phyloP scores from a whole-genome alignment of 2,797 vertebrate species.

The Pangasius larnaudii region DNA sequence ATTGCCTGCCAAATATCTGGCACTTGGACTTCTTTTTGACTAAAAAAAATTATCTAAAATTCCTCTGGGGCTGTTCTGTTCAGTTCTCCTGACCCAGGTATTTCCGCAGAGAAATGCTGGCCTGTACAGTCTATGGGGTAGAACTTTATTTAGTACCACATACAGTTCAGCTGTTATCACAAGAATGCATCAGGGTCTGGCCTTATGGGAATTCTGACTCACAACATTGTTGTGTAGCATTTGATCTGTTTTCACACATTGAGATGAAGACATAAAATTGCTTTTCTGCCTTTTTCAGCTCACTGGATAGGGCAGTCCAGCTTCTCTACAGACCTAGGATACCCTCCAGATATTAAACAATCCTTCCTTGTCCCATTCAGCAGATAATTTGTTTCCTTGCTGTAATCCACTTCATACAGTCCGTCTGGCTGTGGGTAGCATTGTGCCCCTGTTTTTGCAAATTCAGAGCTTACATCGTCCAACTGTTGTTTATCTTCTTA shows the following conservation, averaged over 20 bases:
- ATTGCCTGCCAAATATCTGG: slow-evolving; percentile 10
- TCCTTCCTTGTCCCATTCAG: slow-evolving; percentile 18
- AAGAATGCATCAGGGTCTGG: slow-evolving; percentile 30
- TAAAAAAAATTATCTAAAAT: slow-evolving; percentile 23
- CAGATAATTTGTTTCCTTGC: slow-evolving; percentile 10
- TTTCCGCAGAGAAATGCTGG: slow-evolving; percentile 22
- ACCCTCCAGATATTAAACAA: slow-evolving; percentile 29
- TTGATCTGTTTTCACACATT: slow-evolving; percentile 41
- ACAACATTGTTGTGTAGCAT: slow-evolving; percentile 30
- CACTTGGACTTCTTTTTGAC: slow-evolving; percentile 26
- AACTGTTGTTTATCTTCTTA: slow-evolving; percentile 51
- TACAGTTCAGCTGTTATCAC: slow-evolving; percentile 41
- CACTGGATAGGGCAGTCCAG: background rate
- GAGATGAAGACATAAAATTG: slow-evolving; percentile 43
- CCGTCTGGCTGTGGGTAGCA: slow-evolving; percentile 16
- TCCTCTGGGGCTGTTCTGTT: slow-evolving; percentile 14
- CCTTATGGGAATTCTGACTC: slow-evolving; percentile 14
- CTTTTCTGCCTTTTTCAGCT: slow-evolving; percentile 55
- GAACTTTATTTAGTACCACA: slow-evolving; percentile 29
- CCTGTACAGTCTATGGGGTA: background rate
- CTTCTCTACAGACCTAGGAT: background rate
- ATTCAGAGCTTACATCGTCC: slow-evolving; percentile 46
- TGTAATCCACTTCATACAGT: slow-evolving; percentile 31
- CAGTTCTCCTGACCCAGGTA: slow-evolving; percentile 36
- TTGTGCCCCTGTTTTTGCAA: background rate